A percentile compares a stretch with the other conserved stretches of the same genome.
Evolutionary conservation across 2,113 vertebrate genomes (phyloP).

Genomic region (Perca schrenkii): DNA sequence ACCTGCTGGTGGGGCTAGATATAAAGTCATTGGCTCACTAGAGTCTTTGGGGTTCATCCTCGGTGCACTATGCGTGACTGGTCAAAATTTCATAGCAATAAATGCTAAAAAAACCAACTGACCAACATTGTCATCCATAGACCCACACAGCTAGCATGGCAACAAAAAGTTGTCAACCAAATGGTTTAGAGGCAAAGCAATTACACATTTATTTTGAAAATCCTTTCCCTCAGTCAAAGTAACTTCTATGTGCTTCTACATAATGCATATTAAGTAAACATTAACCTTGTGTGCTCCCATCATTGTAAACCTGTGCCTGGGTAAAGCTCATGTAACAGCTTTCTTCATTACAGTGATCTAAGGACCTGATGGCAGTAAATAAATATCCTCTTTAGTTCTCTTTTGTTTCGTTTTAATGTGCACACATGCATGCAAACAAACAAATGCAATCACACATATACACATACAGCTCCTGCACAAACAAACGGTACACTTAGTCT

Average conservation of each 20-base stretch:
- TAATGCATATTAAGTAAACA: constrained; percentile 56
- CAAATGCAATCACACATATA: constrained; percentile 17
- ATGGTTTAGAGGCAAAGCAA: constrained; percentile 20
- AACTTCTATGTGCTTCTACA: constrained; percentile 15
- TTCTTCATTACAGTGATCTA: constrained; percentile 11
- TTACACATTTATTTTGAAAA: constrained; percentile 70
- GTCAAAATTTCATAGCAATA: background rate
- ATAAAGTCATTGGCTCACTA: background rate
- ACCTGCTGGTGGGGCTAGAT: background rate
- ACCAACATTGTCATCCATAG: background rate
- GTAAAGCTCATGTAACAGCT: constrained; percentile 7
- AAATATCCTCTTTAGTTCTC: constrained; percentile 47
- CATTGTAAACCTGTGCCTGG: constrained; percentile 54
- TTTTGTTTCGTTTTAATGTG: constrained; percentile 10
- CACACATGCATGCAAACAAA: constrained; percentile 54
- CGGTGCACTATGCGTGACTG: background rate
- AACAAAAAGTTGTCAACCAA: background rate
- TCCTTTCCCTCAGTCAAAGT: constrained; percentile 29
- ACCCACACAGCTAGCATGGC: background rate
- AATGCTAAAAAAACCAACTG: background rate
- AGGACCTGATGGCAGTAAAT: constrained; percentile 42
- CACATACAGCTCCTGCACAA: constrained; percentile 31
- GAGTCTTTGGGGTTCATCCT: background rate
- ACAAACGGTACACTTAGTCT: constrained; percentile 39
- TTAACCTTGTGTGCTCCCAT: constrained; percentile 48